Evolutionary conservation across 1,140 invertebrate genomes (phyloP), one percentile per base, ranked within the genome.

Genomic region (Oncopodura yosiiana): DNA sequence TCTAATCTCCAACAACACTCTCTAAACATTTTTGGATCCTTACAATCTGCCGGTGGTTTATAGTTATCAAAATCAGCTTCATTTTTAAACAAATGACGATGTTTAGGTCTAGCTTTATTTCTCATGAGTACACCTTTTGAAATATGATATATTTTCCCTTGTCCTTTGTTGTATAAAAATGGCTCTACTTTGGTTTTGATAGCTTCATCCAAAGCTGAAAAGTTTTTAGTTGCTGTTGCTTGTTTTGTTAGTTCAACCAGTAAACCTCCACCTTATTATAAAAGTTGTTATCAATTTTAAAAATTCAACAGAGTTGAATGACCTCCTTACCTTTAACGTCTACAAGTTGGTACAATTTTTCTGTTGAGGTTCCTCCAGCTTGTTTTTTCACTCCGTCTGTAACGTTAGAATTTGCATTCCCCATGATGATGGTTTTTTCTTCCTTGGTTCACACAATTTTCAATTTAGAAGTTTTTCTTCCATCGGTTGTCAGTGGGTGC

Each of bases 171-270:
- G 70, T 96, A 96, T 8, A 97, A 70, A 73, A 90, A 94, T 1
- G 86, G 88, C 63, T 87, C 83, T 1, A 96, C 86, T 71, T 92
- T 88, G 4, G 84, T 87, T 70, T 87, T 81, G 26, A 93, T 87
- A 3, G 86, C 85, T 70, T 89, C 83, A 69, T 93, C 89, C 34
- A 94, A 77, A 69, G 92, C 86, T 0, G 84, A 83, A 65, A 82
- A 92, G 65, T 92, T 84, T 69, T 89, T 91, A 27, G 81, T 89
- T 66, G 89, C 84, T 0, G 82, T 78, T 0, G 89, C 89, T 64
- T 87, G 75, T 72, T 96, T 96, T 82, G 93, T 93, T 73, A 95
- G 78, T 64, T 93, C 86, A 3, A 96, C 87, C 2, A 97, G 72
- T 42, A 92, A 74, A 41, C 94, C 94, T 42, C 88, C 87, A 57